Evolutionary conservation across 2,797 vertebrate genomes (phyloP).

Genomic region (Caiman crocodilus): DNA sequence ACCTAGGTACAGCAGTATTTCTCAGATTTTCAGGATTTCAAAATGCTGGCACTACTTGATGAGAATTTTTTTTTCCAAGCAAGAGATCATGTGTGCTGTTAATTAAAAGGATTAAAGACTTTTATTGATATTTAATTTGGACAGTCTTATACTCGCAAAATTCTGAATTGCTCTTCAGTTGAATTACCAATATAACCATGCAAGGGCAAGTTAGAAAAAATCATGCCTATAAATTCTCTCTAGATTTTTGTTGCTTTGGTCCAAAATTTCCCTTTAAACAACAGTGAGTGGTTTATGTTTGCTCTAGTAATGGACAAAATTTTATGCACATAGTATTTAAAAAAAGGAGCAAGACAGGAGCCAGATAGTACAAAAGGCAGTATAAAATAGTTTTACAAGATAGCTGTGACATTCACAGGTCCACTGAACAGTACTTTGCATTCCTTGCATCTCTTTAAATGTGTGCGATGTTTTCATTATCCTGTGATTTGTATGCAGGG

Average conservation of each 20-base stretch:
- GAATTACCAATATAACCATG: not conserved
- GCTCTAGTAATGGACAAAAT: not conserved
- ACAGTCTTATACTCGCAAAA: not conserved
- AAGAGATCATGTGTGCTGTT: not conserved
- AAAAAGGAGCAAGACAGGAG: not conserved
- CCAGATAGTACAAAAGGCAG: slow-evolving; percentile 6
- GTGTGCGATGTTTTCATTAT: not conserved
- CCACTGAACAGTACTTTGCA: not conserved
- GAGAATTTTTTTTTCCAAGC: not conserved
- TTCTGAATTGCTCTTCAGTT: not conserved
- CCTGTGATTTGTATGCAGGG: not conserved
- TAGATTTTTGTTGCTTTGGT: not conserved
- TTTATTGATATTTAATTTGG: not conserved
- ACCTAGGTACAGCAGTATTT: slow-evolving; percentile 8
- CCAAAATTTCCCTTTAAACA: not conserved
- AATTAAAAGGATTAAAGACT: not conserved
- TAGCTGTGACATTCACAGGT: not conserved
- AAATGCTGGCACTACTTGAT: not conserved
- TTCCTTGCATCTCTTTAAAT: not conserved
- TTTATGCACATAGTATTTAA: not conserved
- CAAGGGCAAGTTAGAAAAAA: not conserved
- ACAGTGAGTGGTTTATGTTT: not conserved
- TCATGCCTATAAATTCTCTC: not conserved
- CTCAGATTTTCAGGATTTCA: not conserved
- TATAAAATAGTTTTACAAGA: not conserved